Evolutionary conservation across 2,113 vertebrate genomes (phyloP).

Genomic region (Shinisaurus crocodilurus): DNA sequence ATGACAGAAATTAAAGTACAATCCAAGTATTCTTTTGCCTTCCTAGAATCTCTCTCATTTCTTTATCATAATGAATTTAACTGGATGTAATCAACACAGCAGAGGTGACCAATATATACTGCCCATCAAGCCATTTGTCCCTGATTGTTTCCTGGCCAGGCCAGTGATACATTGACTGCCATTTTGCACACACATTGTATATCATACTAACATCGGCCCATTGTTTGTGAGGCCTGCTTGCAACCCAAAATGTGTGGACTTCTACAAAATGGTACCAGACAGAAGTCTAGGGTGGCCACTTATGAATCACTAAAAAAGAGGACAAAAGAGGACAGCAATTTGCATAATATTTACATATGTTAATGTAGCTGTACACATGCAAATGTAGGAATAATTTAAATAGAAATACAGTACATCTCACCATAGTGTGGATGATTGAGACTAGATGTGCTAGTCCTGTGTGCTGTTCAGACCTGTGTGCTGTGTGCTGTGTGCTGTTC

Average conservation of each 20-base stretch:
- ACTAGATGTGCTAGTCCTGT: too few relatives aligned
- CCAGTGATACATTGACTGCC: not conserved
- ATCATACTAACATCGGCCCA: not conserved
- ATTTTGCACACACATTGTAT: not conserved
- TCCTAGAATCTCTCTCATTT: not conserved
- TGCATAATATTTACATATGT: too few relatives aligned
- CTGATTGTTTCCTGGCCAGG: not conserved
- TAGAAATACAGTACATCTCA: too few relatives aligned
- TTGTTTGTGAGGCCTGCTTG: not conserved
- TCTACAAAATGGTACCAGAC: not conserved
- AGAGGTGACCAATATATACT: not conserved
- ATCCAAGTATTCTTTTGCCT: not conserved
- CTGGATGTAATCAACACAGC: not conserved
- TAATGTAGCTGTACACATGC: too few relatives aligned
- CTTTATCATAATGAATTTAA: not conserved
- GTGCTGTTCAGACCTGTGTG: too few relatives aligned
- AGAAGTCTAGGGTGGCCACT: not conserved
- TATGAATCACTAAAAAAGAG: too few relatives aligned
- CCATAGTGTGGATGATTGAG: too few relatives aligned
- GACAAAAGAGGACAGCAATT: too few relatives aligned
- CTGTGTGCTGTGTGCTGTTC: too few relatives aligned
- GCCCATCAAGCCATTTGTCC: not conserved
- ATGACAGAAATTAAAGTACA: not conserved
- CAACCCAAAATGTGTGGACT: not conserved
- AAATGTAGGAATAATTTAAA: too few relatives aligned